These are phyloP conservation scores for Anabacerthia variegaticeps DNA, from an alignment of 2,797 vertebrate species.

Conservation along the genomic window DNA sequence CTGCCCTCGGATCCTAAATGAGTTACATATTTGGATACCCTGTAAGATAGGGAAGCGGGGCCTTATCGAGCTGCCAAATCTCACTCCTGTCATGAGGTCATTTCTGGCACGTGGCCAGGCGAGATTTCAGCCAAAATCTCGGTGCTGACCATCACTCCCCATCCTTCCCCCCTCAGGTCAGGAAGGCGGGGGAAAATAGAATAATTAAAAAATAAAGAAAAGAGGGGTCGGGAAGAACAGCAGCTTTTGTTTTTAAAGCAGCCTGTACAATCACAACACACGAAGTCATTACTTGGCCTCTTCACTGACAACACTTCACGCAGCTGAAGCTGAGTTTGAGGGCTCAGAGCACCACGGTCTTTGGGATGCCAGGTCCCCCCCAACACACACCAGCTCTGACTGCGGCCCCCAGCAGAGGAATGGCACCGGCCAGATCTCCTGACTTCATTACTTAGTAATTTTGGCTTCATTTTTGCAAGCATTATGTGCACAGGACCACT, in stretches of 20 bases:
- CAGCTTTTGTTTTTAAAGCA: neutral
- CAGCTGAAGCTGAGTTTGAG: accelerated
- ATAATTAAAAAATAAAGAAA: neutral
- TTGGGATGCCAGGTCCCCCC: accelerated
- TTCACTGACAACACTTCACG: accelerated
- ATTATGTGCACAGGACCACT: accelerated
- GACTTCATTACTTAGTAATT: neutral
- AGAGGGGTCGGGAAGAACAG: neutral
- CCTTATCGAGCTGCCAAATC: slow-evolving; percentile 49
- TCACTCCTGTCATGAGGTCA: slow-evolving; percentile 68
- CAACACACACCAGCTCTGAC: accelerated
- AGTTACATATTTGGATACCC: slow-evolving; percentile 30
- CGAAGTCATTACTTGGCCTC: accelerated
- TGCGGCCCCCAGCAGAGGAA: neutral
- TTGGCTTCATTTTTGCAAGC: neutral
- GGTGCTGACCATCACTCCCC: neutral
- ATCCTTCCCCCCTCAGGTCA: neutral
- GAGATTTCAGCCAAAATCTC: slow-evolving; percentile 22
- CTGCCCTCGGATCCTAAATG: slow-evolving; percentile 11
- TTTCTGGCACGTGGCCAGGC: neutral
- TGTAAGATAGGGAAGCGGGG: neutral
- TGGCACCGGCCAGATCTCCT: accelerated
- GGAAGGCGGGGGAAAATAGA: accelerated
- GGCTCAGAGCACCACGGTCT: accelerated
- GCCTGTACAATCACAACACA: neutral